Percentiles rank a stretch among this genome's conserved stretches.
These are phyloP conservation scores for Aplocera efformata DNA, from an alignment of 2,888 invertebrate species.

Conservation along the genomic window DNA sequence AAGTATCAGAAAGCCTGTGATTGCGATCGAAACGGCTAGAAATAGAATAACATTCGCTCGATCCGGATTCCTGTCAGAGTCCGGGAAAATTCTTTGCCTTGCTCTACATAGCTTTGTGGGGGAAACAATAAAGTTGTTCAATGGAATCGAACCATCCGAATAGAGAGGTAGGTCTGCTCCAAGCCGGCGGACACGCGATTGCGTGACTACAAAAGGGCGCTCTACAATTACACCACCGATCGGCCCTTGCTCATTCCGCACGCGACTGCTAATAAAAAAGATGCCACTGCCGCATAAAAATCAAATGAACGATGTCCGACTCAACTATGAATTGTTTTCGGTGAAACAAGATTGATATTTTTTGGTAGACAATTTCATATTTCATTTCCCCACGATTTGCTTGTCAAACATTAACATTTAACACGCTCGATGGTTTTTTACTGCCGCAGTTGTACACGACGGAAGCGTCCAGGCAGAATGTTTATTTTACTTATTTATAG, in stretches of 20 bases:
- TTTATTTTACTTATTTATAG: conserved; percentile 9
- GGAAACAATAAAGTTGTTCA: conserved; percentile 32
- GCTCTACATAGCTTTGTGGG: conserved; percentile 17
- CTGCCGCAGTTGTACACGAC: conserved; percentile 20
- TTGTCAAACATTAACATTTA: conserved; percentile 30
- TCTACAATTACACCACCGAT: conserved; percentile 59
- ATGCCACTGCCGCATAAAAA: conserved; percentile 43
- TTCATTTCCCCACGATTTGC: conserved; percentile 32
- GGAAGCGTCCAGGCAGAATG: conserved; percentile 15
- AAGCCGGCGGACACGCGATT: conserved; percentile 53
- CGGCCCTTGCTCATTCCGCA: conserved; percentile 59
- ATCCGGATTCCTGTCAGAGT: conserved; percentile 21
- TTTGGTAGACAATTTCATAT: conserved; percentile 34
- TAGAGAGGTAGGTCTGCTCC: conserved; percentile 24
- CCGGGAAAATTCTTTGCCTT: conserved; percentile 13
- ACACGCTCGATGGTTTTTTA: conserved; percentile 32
- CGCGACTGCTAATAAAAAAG: conserved; percentile 61
- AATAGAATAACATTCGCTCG: conserved; percentile 13
- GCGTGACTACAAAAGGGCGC: conserved; percentile 62
- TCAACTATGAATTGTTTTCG: conserved; percentile 31
- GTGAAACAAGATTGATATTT: conserved; percentile 35
- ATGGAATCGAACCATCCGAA: conserved; percentile 26
- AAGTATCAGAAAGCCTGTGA: neutral
- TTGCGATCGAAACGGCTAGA: conserved; percentile 1
- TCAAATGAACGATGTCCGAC: conserved; percentile 36